Evolutionary conservation across 2,797 vertebrate species (phyloP).

Genomic region (Rachycentron canadum): DNA sequence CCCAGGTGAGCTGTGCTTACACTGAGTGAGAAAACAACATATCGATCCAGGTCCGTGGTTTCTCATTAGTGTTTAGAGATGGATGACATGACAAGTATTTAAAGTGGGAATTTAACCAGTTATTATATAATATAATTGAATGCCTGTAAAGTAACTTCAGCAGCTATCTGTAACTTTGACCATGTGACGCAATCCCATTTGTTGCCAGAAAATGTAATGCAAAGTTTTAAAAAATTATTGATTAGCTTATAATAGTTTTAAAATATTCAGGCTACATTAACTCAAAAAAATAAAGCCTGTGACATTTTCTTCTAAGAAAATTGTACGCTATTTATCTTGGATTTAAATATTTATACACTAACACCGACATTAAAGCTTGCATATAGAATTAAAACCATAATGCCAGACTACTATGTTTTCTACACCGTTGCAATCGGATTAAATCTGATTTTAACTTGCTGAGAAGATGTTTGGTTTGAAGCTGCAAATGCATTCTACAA

Average conservation of each 20-base stretch:
- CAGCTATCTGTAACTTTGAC: not conserved
- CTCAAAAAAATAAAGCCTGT: too few relatives aligned
- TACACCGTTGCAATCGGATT: too few relatives aligned
- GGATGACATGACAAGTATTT: not conserved
- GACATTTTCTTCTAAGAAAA: not conserved
- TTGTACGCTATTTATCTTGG: not conserved
- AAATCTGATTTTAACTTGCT: not conserved
- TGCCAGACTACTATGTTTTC: too few relatives aligned
- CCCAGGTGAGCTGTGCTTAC: constrained; percentile 87
- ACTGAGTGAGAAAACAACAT: not conserved
- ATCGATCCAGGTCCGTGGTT: not conserved
- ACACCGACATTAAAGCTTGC: not conserved
- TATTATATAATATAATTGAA: not conserved
- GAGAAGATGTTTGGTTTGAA: not conserved
- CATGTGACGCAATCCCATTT: not conserved
- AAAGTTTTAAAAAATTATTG: not conserved
- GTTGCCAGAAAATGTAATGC: not conserved
- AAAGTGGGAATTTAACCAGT: not conserved
- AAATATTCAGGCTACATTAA: too few relatives aligned
- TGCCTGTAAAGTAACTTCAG: too few relatives aligned
- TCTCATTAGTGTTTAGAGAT: not conserved
- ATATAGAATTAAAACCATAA: not conserved
- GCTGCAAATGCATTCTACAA: not conserved
- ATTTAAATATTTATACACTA: not conserved
- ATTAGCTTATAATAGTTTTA: too few relatives aligned